Evolutionary conservation across 2,888 invertebrate species (phyloP).

Genomic region (Euphydryas editha): DNA sequence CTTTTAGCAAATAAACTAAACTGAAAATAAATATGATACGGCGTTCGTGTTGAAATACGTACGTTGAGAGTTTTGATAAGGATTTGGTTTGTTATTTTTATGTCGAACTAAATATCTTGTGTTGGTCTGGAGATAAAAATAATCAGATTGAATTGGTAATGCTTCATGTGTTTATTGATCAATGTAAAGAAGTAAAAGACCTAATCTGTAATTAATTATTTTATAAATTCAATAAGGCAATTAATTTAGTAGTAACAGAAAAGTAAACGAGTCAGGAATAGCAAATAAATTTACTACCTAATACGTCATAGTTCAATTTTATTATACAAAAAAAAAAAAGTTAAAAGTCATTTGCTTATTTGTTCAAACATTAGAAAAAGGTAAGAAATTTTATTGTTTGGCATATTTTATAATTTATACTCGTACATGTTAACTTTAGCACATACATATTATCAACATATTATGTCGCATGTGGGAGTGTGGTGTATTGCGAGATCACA

Average conservation of each 20-base stretch:
- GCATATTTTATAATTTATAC: constrained; percentile 33
- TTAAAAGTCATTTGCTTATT: background rate
- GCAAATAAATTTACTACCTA: too few relatives aligned
- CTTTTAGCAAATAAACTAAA: background rate
- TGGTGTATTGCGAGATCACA: constrained; percentile 56
- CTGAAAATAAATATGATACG: background rate
- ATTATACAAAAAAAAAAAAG: too few relatives aligned
- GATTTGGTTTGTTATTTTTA: constrained; percentile 7
- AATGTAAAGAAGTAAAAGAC: background rate
- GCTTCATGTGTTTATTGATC: background rate
- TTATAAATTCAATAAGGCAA: too few relatives aligned
- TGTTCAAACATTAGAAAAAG: background rate
- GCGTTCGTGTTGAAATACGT: background rate
- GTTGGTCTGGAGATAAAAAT: background rate
- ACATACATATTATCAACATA: too few relatives aligned
- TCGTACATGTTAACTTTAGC: constrained; percentile 33
- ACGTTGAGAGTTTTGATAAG: background rate
- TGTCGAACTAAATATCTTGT: background rate
- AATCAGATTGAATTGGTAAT: background rate
- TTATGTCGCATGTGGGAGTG: constrained; percentile 61
- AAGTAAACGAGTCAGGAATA: too few relatives aligned
- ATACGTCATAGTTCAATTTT: too few relatives aligned
- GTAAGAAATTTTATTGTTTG: background rate
- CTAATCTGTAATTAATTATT: too few relatives aligned
- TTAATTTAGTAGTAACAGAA: too few relatives aligned